These are phyloP conservation scores for Enteromius radiatus DNA, from an alignment of 2,797 vertebrate genomes.

Conservation along the genomic window DNA sequence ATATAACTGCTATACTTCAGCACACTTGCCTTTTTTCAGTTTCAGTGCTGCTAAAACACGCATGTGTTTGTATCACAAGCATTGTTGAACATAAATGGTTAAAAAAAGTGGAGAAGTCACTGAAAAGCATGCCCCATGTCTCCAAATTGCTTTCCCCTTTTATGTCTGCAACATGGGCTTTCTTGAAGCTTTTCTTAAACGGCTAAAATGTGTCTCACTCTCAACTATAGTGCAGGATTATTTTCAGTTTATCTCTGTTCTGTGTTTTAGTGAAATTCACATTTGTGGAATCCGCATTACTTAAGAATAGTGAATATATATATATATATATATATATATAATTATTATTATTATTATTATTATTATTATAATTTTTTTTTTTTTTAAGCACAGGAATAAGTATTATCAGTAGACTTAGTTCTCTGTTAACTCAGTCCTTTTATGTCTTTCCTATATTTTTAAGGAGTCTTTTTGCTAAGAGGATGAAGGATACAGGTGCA, in stretches of 20 bases:
- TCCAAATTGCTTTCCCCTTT: not conserved
- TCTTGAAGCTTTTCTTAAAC: not conserved
- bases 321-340: no score
- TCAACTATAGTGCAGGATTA: not conserved
- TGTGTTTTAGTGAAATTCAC: not conserved
- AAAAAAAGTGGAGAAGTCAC: not conserved
- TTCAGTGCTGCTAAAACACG: not conserved
- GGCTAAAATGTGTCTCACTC: not conserved
- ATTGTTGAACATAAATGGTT: not conserved
- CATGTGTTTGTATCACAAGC: not conserved
- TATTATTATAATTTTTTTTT: no score
- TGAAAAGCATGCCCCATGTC: not conserved
- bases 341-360: no score
- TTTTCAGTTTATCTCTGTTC: not conserved
- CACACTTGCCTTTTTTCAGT: no score
- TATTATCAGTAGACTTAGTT: not conserved
- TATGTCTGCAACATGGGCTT: no score
- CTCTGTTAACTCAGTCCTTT: not conserved
- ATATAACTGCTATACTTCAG: not conserved
- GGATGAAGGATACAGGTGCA: conserved; percentile 77
- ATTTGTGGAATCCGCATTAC: not conserved
- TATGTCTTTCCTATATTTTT: conserved; percentile 8
- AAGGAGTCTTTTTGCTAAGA: conserved; percentile 90
- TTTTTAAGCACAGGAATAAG: not conserved
- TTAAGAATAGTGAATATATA: not conserved